Evolutionary conservation across 2,113 vertebrate genomes (phyloP).

Genomic region (Elachura formosa): DNA sequence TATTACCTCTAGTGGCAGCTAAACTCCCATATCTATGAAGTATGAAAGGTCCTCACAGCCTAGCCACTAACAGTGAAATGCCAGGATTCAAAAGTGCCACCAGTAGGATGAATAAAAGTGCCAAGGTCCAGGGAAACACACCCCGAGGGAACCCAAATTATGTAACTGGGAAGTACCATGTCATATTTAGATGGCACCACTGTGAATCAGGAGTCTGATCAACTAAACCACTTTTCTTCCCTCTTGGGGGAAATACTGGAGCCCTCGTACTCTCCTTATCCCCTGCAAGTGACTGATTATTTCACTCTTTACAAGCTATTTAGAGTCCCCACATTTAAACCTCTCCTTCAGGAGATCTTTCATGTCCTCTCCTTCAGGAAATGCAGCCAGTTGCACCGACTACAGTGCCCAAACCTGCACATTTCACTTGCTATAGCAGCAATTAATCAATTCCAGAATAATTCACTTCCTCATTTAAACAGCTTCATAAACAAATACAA

Average conservation of each 20-base stretch:
- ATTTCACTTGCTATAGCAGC: background rate
- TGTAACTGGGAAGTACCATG: rapidly evolving
- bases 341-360: background rate
- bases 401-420: background rate
- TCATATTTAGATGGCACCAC: background rate
- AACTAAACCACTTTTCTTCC: background rate
- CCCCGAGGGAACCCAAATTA: background rate
- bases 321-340: background rate
- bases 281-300: background rate
- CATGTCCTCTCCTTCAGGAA: background rate
- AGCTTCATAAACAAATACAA: background rate
- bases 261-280: background rate
- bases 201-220: background rate
- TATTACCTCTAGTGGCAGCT: background rate
- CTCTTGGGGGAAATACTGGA: background rate
- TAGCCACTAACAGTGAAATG: background rate
- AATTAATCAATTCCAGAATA: background rate
- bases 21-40: background rate
- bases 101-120: background rate
- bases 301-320: background rate
- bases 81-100: background rate
- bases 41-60: background rate
- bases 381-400: background rate
- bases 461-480: background rate
- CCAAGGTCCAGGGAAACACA: background rate